Base-by-base conservation (phyloP, 2,888 invertebrate species). In the Platerodrilus igneus region DNA sequence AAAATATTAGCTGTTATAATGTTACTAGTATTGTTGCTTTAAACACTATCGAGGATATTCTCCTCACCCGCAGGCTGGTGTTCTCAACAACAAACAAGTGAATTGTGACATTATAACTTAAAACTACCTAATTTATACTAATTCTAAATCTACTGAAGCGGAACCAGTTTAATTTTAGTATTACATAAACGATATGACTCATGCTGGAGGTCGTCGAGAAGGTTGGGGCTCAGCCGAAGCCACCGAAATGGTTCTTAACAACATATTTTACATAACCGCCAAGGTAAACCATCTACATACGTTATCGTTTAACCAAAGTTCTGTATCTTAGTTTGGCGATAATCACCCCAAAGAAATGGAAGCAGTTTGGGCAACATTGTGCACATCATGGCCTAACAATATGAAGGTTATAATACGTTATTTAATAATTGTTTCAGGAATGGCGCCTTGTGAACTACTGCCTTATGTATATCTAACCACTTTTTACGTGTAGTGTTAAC, bases 211-310 rank as follows among this genome's bases (percentile, higher is more conserved):
- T 3, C 76, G 88, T 10, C 79, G 90, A 33, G 94, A 95, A 66
- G 97, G 97, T 0, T 95, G 97, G 79, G 99, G 99, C 25, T 95
- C 95, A 1, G 90, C 90, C 0, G 96, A 97, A 70, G 97, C 97
- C n/a, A 99, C 97, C 0, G 97, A 99, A 72, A 95, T 99, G 93
- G 93, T 99, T 30, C 78, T 99, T 47, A 99, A 99, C 69, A 99
- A 99, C 72, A 81, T 99, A 11, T 92, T 99, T 70, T 97, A 96
- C 70, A 88, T 97, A 57, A 99, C 97, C 4, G 90, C 93, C 3
- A 93, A 93, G 83, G 90, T 90, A 72, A 62, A 57, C 11, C 14
- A n/a, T 3, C 7, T 2, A 13, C 17, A 14, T 20, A 20, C 17
- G 18, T 20, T 4, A 9, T 18, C n/a, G n/a, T n/a, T n/a, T n/a